Percentiles rank a stretch among this genome's conserved stretches.
phyloP scores from a whole-genome alignment of 2,113 vertebrate genomes.

The Clarias macrocephalus region DNA sequence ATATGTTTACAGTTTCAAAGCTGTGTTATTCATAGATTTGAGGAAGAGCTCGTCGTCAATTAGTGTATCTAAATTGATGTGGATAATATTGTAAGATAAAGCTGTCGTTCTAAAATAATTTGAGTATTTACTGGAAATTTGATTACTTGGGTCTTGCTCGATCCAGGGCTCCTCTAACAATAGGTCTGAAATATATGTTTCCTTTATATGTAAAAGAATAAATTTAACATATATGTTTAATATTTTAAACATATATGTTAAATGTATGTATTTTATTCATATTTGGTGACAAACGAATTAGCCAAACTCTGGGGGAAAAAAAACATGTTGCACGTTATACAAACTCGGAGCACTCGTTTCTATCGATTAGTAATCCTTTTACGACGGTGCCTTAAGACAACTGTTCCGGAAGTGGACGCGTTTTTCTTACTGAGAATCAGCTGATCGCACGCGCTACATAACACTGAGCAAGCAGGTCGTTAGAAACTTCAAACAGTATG shows the following conservation, averaged over 20 bases:
- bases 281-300: neutral
- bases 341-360: neutral
- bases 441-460: constrained; percentile 58
- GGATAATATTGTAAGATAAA: neutral
- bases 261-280: neutral
- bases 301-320: accelerated
- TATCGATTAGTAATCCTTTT: neutral
- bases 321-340: neutral
- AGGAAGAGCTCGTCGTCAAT: too few relatives aligned
- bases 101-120: neutral
- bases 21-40: neutral
- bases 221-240: neutral
- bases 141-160: constrained; percentile 62
- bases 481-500: constrained; percentile 29
- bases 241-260: neutral
- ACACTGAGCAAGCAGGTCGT: neutral
- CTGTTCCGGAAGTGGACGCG: constrained; percentile 59
- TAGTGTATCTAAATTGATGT: neutral
- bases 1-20: neutral
- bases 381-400: neutral
- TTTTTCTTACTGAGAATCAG: constrained; percentile 59
- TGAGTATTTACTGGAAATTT: neutral
- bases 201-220: neutral
- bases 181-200: neutral
- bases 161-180: neutral